These are phyloP conservation scores for Anseranas semipalmata DNA, from an alignment of 2,113 vertebrate species.

Conservation along the genomic window DNA sequence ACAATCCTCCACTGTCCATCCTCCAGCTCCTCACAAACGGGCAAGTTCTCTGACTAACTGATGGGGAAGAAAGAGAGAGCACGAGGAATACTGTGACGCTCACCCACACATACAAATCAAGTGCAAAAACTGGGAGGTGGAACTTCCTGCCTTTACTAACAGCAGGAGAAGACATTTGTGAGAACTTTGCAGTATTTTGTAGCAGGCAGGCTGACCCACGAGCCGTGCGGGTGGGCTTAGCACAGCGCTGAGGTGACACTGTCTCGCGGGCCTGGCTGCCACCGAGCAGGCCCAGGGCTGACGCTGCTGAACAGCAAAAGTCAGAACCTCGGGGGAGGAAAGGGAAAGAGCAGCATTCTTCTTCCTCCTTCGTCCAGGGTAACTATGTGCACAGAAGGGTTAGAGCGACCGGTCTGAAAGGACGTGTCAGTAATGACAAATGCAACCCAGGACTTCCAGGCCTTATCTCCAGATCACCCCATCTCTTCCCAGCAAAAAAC, in stretches of 20 bases:
- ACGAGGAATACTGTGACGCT: background rate
- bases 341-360: background rate
- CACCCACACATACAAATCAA: background rate
- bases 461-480: background rate
- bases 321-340: background rate
- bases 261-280: rapidly evolving
- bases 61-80: background rate
- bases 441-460: background rate
- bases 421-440: background rate
- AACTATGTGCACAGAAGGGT: background rate
- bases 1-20: background rate
- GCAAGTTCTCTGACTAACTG: background rate
- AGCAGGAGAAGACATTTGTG: rapidly evolving
- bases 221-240: background rate
- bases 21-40: background rate
- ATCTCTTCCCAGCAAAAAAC: background rate
- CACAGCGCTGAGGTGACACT: background rate
- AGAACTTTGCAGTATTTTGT: background rate
- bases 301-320: background rate
- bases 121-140: background rate
- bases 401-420: background rate
- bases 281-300: background rate
- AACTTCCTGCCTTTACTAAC: background rate
- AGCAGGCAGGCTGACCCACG: background rate
- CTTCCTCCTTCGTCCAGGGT: background rate